Conservation (phyloP, 2,113 vertebrate genomes). For the Ornithorhynchus anatinus region DNA sequence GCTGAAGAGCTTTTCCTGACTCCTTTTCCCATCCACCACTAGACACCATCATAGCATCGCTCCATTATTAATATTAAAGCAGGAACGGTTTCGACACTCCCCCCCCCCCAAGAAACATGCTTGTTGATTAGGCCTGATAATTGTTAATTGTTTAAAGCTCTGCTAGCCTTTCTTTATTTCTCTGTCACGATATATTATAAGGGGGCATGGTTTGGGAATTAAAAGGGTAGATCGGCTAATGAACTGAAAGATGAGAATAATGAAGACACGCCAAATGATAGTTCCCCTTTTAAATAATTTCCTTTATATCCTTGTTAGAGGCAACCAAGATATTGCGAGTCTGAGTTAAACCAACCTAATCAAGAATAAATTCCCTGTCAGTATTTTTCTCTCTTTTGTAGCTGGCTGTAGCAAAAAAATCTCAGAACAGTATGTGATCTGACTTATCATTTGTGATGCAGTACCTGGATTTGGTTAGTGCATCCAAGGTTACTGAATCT, state of each 20-base stretch:
- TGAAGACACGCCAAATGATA: neutral
- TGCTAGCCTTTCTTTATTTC: neutral
- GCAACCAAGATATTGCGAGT: conserved; percentile 27
- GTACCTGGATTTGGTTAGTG: conserved; percentile 35
- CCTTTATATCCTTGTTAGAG: too few relatives aligned
- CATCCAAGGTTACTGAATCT: too few relatives aligned
- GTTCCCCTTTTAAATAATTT: too few relatives aligned
- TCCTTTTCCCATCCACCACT: neutral
- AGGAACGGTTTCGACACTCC: neutral
- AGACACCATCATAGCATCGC: neutral
- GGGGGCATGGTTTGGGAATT: neutral
- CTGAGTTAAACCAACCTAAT: conserved; percentile 20
- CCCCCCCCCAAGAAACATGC: neutral
- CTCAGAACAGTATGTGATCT: conserved; percentile 13
- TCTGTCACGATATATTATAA: neutral
- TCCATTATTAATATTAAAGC: neutral
- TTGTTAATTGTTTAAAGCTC: conserved; percentile 4
- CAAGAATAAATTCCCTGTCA: conserved; percentile 38
- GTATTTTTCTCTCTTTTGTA: conserved; percentile 11
- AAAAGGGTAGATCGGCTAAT: neutral
- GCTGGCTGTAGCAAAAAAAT: conserved; percentile 3
- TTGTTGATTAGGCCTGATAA: neutral
- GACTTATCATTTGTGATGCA: conserved; percentile 46
- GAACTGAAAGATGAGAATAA: neutral
- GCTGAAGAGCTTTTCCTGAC: neutral